Evolutionary conservation across 2,888 invertebrate genomes (phyloP).

Genomic region (Conistra vaccinii): DNA sequence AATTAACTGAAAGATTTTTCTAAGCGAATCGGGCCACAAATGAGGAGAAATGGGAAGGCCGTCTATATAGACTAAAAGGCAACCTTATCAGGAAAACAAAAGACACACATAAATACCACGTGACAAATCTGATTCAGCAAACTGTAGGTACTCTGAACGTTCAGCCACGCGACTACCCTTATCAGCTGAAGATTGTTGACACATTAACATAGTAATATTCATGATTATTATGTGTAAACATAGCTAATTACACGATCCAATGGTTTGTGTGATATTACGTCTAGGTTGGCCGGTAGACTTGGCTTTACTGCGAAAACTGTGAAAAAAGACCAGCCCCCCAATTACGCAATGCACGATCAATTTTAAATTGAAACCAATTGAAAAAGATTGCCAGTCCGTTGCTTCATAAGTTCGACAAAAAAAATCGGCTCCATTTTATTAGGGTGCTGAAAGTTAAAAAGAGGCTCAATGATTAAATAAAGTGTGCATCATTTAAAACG

Average conservation of each 20-base stretch:
- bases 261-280: background rate
- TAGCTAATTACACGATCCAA: constrained; percentile 3
- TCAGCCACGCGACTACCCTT: constrained; percentile 27
- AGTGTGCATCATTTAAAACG: too few species aligned
- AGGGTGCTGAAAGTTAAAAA: too few species aligned
- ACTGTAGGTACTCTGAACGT: background rate
- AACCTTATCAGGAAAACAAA: background rate
- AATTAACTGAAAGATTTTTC: background rate
- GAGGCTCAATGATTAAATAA: too few species aligned
- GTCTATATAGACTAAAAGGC: background rate
- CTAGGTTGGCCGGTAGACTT: background rate
- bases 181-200: constrained; percentile 26
- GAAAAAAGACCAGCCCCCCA: too few species aligned
- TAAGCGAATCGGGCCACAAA: background rate
- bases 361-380: too few species aligned
- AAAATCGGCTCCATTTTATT: too few species aligned
- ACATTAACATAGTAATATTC: background rate
- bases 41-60: background rate
- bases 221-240: constrained; percentile 6
- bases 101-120: background rate
- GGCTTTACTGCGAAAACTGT: too few species aligned
- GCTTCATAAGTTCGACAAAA: too few species aligned
- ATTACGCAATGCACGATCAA: too few species aligned
- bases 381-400: too few species aligned
- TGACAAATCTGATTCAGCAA: constrained; percentile 3